Evolutionary conservation across 2,888 invertebrate species (phyloP).

Genomic region (Sphaerophoria rueppellii): DNA sequence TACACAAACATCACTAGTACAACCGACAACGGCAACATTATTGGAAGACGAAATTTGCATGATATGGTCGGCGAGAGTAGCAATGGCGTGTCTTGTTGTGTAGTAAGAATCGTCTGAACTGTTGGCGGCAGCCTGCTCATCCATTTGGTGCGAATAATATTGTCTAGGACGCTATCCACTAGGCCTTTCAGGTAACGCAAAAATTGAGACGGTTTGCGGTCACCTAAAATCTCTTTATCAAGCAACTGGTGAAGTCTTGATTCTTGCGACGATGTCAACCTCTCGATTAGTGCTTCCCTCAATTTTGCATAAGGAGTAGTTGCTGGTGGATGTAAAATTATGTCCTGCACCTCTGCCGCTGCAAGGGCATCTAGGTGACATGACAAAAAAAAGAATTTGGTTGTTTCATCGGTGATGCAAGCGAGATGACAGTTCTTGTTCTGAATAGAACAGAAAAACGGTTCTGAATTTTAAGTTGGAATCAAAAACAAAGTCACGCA

Average conservation of each 20-base stretch:
- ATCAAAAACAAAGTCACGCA: too few relatives aligned
- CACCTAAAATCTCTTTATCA: conserved; percentile 8
- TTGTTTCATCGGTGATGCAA: too few relatives aligned
- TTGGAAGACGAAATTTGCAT: conserved; percentile 8
- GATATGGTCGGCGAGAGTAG: not conserved
- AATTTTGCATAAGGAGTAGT: not conserved
- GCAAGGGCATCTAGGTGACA: too few relatives aligned
- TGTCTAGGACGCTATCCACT: not conserved
- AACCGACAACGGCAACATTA: not conserved
- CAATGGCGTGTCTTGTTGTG: not conserved
- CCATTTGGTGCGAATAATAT: conserved; percentile 5
- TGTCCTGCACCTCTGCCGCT: too few relatives aligned
- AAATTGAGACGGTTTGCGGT: conserved; percentile 10
- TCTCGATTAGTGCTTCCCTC: conserved; percentile 1
- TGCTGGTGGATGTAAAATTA: too few relatives aligned
- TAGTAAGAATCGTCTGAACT: not conserved
- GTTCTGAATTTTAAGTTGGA: too few relatives aligned
- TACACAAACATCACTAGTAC: not conserved
- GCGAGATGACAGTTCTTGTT: too few relatives aligned
- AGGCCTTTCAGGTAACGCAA: not conserved
- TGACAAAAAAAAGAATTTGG: too few relatives aligned
- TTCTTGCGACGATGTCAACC: conserved; percentile 9
- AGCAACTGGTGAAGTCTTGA: conserved; percentile 8
- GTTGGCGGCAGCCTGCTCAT: not conserved
- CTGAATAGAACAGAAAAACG: too few relatives aligned